These are phyloP conservation scores for Cryptocephalus primarius DNA, from an alignment of 2,888 invertebrate species.

Conservation along the genomic window DNA sequence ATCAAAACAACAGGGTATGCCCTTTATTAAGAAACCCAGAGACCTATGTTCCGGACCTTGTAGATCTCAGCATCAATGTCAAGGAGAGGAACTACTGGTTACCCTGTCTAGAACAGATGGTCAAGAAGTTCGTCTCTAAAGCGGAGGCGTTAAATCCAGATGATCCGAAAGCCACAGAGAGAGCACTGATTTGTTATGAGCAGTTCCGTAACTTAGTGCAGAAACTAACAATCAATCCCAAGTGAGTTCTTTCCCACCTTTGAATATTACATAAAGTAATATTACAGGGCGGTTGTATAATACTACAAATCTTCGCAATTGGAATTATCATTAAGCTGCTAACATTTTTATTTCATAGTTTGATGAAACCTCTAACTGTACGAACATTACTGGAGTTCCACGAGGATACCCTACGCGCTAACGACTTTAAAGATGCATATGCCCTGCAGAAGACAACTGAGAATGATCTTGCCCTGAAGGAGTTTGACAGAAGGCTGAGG, in stretches of 20 bases:
- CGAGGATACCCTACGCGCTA: conserved; percentile 81
- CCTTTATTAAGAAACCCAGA: conserved; percentile 67
- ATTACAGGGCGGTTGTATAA: background rate
- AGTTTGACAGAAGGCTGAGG: conserved; percentile 55
- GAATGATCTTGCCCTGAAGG: conserved; percentile 67
- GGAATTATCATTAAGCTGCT: background rate
- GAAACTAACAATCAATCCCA: conserved; percentile 65
- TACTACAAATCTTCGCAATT: background rate
- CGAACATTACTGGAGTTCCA: conserved; percentile 83
- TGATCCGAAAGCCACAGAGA: conserved; percentile 61
- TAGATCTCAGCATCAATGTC: conserved; percentile 75
- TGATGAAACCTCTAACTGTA: conserved; percentile 68
- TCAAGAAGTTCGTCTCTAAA: conserved; percentile 73
- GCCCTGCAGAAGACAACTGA: conserved; percentile 76
- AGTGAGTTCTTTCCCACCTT: conserved; percentile 47
- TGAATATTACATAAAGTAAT: background rate
- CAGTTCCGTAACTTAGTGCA: conserved; percentile 72
- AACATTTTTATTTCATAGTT: background rate
- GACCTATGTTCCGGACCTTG: conserved; percentile 82
- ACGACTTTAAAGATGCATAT: conserved; percentile 86
- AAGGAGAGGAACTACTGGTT: conserved; percentile 90
- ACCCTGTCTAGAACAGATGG: conserved; percentile 76
- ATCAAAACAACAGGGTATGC: conserved; percentile 40
- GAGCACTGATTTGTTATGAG: conserved; percentile 72
- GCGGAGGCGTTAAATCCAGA: conserved; percentile 70